Evolutionary conservation across 2,888 invertebrate species (phyloP), one percentile per base, ranked within the genome.

Genomic region (Xanthostigma xanthostigma): DNA sequence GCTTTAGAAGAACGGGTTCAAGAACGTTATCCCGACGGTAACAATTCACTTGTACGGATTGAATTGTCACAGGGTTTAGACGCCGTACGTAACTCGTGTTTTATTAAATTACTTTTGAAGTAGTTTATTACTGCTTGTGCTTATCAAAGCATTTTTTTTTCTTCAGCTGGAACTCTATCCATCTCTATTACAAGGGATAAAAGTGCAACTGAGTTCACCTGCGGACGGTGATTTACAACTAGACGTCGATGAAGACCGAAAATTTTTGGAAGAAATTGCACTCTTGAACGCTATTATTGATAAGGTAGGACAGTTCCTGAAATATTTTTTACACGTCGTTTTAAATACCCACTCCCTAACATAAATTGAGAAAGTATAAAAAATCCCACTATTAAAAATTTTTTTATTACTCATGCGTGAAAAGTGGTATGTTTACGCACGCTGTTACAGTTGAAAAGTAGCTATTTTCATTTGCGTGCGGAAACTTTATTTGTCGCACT

Each of bases 41-140:
- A 71, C 50, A 78, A 77, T 54, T 74, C 74, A 46, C 67, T 83
- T 34, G 72, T 82, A 39, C 74, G 80, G 57, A 68, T 87, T 51
- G 75, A 77, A 53, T 67, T 86, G 12, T 73, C 73, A 0, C 75
- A 82, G 55, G 74, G 75, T 50, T 66, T 75, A 39, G 73, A 78
- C 56, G 76, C 78, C 62, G 84, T 85, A 72, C 71, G 71, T 70
- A 51, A n/a, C n/a, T n/a, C n/a, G n/a, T n/a, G n/a, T n/a, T n/a
- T n/a, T n/a, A n/a, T n/a, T n/a, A n/a, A n/a, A n/a, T n/a, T n/a
- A n/a, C 6, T 27, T 27, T 27, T 27, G 6, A 27, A 27, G 3
- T 27, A 27, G 3, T 27, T 27, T 3, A 27, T 6, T 27, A 27
- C 5, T 6, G 3, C 6, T 27, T 27, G 27, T 27, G 27, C 6